phyloP scores from a whole-genome alignment of 2,797 vertebrate genomes.

The Yasuhikotakia modesta region DNA sequence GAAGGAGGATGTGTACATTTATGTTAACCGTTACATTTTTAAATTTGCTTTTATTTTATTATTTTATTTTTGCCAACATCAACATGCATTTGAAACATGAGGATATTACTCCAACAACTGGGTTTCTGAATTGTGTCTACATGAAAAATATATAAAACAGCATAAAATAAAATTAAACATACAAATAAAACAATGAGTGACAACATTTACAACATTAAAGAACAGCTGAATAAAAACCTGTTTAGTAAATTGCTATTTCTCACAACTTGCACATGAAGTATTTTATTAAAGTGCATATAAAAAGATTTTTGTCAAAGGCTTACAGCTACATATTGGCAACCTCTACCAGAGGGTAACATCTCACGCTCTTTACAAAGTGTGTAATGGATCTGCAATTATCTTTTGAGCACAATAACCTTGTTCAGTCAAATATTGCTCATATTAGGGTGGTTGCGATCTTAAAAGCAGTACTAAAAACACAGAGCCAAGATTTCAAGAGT shows the following conservation, averaged over 20 bases:
- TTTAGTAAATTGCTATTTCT: too few relatives aligned
- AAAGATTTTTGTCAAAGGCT: too few relatives aligned
- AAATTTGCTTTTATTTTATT: background rate
- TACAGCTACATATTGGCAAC: too few relatives aligned
- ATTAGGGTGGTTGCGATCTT: background rate
- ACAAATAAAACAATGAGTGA: too few relatives aligned
- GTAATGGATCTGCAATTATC: background rate
- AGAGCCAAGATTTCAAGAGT: background rate
- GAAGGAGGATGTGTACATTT: background rate
- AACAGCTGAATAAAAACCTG: too few relatives aligned
- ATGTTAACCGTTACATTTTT: background rate
- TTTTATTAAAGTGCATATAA: too few relatives aligned
- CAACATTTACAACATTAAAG: too few relatives aligned
- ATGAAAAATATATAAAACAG: background rate
- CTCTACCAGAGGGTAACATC: too few relatives aligned
- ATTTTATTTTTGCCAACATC: too few relatives aligned
- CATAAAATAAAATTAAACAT: too few relatives aligned
- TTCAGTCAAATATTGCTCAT: conserved; percentile 6
- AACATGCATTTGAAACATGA: too few relatives aligned
- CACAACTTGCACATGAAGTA: too few relatives aligned
- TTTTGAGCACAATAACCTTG: background rate
- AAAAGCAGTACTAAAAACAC: background rate
- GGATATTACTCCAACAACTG: background rate
- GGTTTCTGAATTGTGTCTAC: background rate
- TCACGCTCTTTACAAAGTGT: background rate